Conservation (phyloP, 2,888 invertebrate genomes). For the Ditylenchus weischeri region DNA sequence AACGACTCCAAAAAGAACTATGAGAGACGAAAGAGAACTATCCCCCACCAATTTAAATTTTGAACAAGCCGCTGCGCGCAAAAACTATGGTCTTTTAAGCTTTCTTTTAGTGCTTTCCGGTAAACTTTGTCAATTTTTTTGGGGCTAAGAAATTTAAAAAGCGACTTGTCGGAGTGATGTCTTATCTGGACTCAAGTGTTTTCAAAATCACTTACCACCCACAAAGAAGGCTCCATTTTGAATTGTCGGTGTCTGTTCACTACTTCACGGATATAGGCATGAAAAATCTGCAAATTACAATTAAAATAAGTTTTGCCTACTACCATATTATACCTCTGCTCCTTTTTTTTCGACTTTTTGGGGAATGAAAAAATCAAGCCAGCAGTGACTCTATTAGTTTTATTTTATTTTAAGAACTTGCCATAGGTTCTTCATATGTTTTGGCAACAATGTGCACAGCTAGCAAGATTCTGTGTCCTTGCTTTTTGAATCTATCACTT, state of each 20-base stretch:
- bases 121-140: too few species aligned
- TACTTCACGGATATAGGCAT: conserved; percentile 50
- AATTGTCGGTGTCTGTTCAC: conserved; percentile 52
- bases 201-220: conserved; percentile 35
- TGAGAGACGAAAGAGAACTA: too few species aligned
- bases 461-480: conserved; percentile 53
- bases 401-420: too few species aligned
- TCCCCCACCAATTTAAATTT: too few species aligned
- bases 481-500: conserved; percentile 52
- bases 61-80: too few species aligned
- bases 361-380: not conserved
- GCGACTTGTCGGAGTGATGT: too few species aligned
- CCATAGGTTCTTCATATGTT: conserved; percentile 39
- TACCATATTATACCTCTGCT: too few species aligned
- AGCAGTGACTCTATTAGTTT: too few species aligned
- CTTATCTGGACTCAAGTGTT: too few species aligned
- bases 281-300: conserved; percentile 33
- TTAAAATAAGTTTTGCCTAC: not conserved
- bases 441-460: conserved; percentile 48
- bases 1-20: too few species aligned
- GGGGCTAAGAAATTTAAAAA: not conserved
- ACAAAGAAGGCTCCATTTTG: conserved; percentile 56
- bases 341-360: too few species aligned
- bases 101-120: too few species aligned
- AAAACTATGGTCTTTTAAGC: not conserved